A percentile compares a stretch with the other conserved stretches of the same genome.
phyloP scores from a whole-genome alignment of 2,888 invertebrate genomes.

The Silvanus unidentatus region DNA sequence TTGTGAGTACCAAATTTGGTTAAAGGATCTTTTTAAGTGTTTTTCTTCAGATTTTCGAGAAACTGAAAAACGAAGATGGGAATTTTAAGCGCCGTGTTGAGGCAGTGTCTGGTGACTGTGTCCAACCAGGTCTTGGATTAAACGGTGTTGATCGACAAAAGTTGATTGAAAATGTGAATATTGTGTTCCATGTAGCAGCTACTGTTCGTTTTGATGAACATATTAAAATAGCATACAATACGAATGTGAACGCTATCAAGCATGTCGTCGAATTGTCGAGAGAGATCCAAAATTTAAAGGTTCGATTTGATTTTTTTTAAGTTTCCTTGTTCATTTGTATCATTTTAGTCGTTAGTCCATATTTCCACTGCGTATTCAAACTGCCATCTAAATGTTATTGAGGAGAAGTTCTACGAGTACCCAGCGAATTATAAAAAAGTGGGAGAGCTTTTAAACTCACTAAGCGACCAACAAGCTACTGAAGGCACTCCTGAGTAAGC shows the following conservation, averaged over 20 bases:
- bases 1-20: conserved; percentile 40
- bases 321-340: conserved; percentile 3
- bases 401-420: conserved; percentile 64
- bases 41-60: conserved; percentile 50
- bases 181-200: conserved; percentile 84
- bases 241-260: conserved; percentile 73
- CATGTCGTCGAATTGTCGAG: conserved; percentile 68
- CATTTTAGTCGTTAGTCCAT: conserved; percentile 60
- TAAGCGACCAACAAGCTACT: conserved; percentile 31
- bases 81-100: conserved; percentile 63
- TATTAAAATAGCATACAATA: conserved; percentile 66
- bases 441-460: conserved; percentile 43
- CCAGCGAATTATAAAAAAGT: conserved; percentile 49
- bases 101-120: conserved; percentile 63
- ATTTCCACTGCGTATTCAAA: conserved; percentile 80
- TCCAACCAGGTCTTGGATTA: conserved; percentile 59
- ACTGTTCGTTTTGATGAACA: conserved; percentile 87
- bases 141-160: conserved; percentile 55
- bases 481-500: conserved; percentile 47
- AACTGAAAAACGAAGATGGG: conserved; percentile 50
- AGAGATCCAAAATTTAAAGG: conserved; percentile 66
- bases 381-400: conserved; percentile 57
- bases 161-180: conserved; percentile 59
- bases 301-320: conserved; percentile 29
- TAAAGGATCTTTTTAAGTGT: neutral